Evolutionary conservation across 2,888 invertebrate genomes (phyloP).

Genomic region (Brachynemurus nebulosus): DNA sequence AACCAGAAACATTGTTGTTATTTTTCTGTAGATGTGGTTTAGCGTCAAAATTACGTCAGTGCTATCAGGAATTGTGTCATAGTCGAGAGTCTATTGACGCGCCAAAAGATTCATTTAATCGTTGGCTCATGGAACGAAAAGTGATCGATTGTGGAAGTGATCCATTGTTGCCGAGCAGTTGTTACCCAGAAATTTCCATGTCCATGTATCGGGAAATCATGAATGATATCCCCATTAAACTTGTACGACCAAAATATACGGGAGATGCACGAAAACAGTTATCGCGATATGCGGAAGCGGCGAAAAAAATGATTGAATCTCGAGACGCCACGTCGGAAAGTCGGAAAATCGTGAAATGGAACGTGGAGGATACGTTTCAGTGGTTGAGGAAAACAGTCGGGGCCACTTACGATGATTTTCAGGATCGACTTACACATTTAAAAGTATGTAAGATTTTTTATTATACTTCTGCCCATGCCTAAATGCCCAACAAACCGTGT

Average conservation of each 20-base stretch:
- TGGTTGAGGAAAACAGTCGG: conserved; percentile 89
- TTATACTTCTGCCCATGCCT: no score
- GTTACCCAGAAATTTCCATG: conserved; percentile 81
- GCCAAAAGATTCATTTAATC: conserved; percentile 90
- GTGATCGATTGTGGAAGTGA: conserved; percentile 63
- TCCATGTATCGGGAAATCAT: conserved; percentile 96
- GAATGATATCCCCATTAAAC: conserved; percentile 94
- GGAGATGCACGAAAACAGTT: conserved; percentile 92
- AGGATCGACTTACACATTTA: conserved; percentile 76
- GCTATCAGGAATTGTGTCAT: conserved; percentile 89
- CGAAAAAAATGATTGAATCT: conserved; percentile 92
- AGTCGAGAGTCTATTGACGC: conserved; percentile 88
- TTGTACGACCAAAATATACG: conserved; percentile 89
- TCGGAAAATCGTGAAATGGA: conserved; percentile 96
- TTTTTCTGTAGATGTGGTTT: conserved; percentile 49
- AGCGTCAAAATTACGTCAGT: conserved; percentile 71
- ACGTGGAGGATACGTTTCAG: conserved; percentile 93
- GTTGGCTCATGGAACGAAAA: conserved; percentile 93
- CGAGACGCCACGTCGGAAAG: conserved; percentile 86
- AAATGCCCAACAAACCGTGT: no score
- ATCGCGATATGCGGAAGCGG: conserved; percentile 84
- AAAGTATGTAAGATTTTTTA: conserved; percentile 41
- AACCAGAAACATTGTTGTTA: neutral
- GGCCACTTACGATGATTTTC: conserved; percentile 88
- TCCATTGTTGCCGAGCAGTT: conserved; percentile 81